Evolutionary conservation across 2,113 vertebrate species (phyloP).

Genomic region (Tupaia tana): DNA sequence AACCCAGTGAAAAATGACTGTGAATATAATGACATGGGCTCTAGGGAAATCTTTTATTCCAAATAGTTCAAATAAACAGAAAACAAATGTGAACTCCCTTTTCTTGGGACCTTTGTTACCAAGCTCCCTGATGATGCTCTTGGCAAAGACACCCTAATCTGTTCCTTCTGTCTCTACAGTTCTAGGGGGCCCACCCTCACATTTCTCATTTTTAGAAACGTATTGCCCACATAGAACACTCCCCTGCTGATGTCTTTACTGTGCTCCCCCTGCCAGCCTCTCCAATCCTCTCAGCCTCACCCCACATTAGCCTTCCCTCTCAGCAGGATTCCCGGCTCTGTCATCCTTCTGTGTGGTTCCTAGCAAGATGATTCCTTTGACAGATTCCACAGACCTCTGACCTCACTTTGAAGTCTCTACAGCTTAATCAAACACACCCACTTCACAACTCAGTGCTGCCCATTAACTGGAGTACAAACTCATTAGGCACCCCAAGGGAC

Average conservation of each 20-base stretch:
- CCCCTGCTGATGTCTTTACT: not conserved
- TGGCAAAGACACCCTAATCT: not conserved
- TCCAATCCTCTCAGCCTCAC: fast-evolving
- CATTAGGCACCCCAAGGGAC: not conserved
- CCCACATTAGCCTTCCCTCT: not conserved
- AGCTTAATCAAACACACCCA: constrained; percentile 53
- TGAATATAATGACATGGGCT: constrained; percentile 55
- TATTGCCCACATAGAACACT: not conserved
- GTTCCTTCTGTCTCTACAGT: not conserved
- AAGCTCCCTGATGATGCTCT: not conserved
- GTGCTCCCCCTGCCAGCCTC: not conserved
- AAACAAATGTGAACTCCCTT: constrained; percentile 45
- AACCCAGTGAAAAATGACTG: constrained; percentile 41
- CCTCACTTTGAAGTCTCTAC: constrained; percentile 62
- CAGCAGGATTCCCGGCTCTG: not conserved
- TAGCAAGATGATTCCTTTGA: constrained; percentile 61
- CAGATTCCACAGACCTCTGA: constrained; percentile 47
- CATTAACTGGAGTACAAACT: constrained; percentile 37
- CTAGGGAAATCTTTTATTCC: constrained; percentile 60
- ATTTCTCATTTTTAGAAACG: not conserved
- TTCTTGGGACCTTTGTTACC: not conserved
- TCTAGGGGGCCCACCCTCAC: not conserved
- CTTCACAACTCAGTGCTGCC: not conserved
- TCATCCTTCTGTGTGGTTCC: constrained; percentile 57
- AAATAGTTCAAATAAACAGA: constrained; percentile 67